phyloP scores from a whole-genome alignment of 2,797 vertebrate genomes.

The Myiotriccus ornatus region DNA sequence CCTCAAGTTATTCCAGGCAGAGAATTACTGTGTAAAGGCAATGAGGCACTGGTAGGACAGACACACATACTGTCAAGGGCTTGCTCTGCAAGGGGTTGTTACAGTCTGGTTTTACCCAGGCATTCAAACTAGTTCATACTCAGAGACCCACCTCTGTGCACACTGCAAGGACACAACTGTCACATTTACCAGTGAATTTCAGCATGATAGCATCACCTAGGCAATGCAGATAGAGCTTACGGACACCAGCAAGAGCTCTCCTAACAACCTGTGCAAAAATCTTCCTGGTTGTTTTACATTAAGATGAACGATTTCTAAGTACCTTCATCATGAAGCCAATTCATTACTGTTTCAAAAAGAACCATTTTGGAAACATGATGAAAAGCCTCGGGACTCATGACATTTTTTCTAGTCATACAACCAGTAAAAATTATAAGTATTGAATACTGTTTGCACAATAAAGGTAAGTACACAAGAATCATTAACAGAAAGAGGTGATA shows the following conservation, averaged over 20 bases:
- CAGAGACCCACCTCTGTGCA: background rate
- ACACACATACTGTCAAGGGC: background rate
- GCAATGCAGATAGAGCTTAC: background rate
- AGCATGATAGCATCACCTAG: background rate
- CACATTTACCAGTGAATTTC: background rate
- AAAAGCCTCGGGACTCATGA: background rate
- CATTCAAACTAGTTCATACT: background rate
- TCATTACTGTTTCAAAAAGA: background rate
- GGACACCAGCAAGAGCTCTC: background rate
- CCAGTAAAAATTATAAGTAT: background rate
- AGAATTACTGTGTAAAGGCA: background rate
- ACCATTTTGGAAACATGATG: background rate
- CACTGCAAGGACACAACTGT: background rate
- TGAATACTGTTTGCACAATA: background rate
- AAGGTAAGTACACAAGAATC: background rate
- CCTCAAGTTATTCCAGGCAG: background rate
- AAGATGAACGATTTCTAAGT: background rate
- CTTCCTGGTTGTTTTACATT: background rate
- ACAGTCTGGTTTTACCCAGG: background rate
- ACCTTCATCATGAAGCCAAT: background rate
- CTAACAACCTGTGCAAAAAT: background rate
- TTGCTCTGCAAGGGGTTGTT: background rate
- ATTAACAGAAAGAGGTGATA: background rate
- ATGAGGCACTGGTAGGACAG: background rate
- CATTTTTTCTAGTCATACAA: background rate